Evolutionary conservation across 2,113 vertebrate species (phyloP), one percentile per base, ranked within the genome.

Genomic region (Plotosus lineatus): DNA sequence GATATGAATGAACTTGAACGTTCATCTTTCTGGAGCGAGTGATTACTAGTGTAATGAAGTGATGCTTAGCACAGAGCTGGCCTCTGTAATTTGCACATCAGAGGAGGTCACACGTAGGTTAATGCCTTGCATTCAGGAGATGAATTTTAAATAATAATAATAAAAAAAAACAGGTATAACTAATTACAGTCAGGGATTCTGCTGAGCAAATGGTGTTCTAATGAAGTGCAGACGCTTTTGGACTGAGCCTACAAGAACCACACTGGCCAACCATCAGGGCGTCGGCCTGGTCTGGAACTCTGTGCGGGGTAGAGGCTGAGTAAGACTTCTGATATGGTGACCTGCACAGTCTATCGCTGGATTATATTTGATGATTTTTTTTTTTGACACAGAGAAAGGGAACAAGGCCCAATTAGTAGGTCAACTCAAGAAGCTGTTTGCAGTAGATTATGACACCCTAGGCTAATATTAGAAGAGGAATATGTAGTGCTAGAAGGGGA

Each of bases 31-130:
- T 10, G 48, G 36, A 68, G 26, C 4, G 19, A 31, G 48, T 28
- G 21, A 82, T 82, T 58, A 77, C 46, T 82, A 73, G 58, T 48
- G 69, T 68, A 76, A 76, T 38, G 33, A 51, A 42, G 50, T 77
- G 65, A 58, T 6, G 80, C 73, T 61, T 48, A 26, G 48, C 51
- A 19, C 50, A 36, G 61, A 40, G 28, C 61, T 48, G 61, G 61
- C 50, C 73, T 77, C 68, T n/a, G 50, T 69, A 82, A 77, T 82
- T 82, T 76, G 56, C 80, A 58, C 66, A 82, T 76, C 80, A 76
- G 46, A 17, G 48, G 21, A 75, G 61, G 80, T 82, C 80, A 66
- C 23, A 58, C 66, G 76, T 26, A 76, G 80, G 80, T 66, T 82
- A 82, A 69, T 77, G 80, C 80, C 69, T 82, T 77, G 75, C 50